Conservation (phyloP, 2,113 vertebrate genomes). For the Channa maculata region DNA sequence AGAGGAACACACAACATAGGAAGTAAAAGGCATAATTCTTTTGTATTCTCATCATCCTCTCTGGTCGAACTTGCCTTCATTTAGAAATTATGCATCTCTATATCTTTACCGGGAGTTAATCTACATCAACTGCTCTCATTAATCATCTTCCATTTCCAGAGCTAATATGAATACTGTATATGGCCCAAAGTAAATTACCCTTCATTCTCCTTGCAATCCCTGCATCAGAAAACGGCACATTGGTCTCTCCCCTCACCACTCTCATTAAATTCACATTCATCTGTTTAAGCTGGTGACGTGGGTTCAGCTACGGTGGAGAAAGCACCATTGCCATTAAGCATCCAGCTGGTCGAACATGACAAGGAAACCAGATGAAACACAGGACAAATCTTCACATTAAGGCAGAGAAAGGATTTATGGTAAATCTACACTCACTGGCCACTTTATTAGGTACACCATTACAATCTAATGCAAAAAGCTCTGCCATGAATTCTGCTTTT, state of each 20-base stretch:
- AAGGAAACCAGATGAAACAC: slow-evolving; percentile 19
- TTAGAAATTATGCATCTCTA: slow-evolving; percentile 17
- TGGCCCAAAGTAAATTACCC: slow-evolving; percentile 23
- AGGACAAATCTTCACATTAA: slow-evolving; percentile 1
- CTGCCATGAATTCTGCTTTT: no score
- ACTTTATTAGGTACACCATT: no score
- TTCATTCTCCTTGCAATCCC: slow-evolving; percentile 30
- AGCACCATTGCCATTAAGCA: slow-evolving; percentile 3
- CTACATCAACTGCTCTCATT: slow-evolving; percentile 34
- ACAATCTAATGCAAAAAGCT: no score
- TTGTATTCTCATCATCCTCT: neutral
- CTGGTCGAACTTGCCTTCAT: neutral
- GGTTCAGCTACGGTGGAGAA: slow-evolving; percentile 33
- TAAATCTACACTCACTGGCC: no score
- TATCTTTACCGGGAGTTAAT: slow-evolving; percentile 12
- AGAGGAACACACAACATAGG: no score
- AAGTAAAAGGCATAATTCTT: no score
- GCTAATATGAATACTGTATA: slow-evolving; percentile 24
- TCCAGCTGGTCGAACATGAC: slow-evolving; percentile 27
- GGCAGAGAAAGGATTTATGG: no score
- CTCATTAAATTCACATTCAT: slow-evolving; percentile 42
- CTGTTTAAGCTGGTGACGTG: slow-evolving; percentile 25
- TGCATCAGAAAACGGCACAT: slow-evolving; percentile 21
- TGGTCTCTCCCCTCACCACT: slow-evolving; percentile 17
- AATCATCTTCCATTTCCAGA: slow-evolving; percentile 23